Evolutionary conservation across 1,140 invertebrate species (phyloP).

Genomic region (Drosophila sproati): DNA sequence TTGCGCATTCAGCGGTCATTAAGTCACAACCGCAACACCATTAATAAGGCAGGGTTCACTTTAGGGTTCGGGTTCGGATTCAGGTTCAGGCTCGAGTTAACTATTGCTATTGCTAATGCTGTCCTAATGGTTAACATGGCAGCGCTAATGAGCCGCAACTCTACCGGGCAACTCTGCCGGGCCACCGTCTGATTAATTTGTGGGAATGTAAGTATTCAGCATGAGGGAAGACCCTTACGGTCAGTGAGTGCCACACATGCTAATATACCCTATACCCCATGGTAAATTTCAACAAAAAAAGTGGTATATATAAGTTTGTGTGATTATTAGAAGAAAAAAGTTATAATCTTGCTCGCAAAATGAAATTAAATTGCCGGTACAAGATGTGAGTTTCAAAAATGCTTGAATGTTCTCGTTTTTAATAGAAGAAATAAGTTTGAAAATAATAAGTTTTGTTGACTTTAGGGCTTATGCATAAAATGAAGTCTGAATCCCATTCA

Average conservation of each 20-base stretch:
- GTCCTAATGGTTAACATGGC: slow-evolving; percentile 68
- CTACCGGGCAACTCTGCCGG: neutral
- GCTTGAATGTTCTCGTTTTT: too few relatives aligned
- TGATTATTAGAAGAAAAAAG: too few relatives aligned
- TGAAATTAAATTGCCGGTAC: too few relatives aligned
- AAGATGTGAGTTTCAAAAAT: too few relatives aligned
- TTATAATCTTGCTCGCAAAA: too few relatives aligned
- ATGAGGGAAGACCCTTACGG: slow-evolving; percentile 14
- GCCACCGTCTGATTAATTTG: slow-evolving; percentile 66
- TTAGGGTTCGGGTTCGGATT: slow-evolving; percentile 7
- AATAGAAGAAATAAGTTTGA: too few relatives aligned
- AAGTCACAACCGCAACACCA: slow-evolving; percentile 58
- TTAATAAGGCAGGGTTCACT: slow-evolving; percentile 51
- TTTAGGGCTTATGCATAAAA: too few relatives aligned
- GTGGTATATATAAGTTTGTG: too few relatives aligned
- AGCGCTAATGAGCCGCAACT: slow-evolving; percentile 70
- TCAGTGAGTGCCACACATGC: slow-evolving; percentile 14
- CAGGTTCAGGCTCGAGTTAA: neutral
- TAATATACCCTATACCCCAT: neutral
- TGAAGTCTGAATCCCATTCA: too few relatives aligned
- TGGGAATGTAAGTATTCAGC: slow-evolving; percentile 48
- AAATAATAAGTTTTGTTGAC: too few relatives aligned
- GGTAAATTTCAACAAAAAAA: too few relatives aligned
- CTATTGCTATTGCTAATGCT: neutral
- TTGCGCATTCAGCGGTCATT: slow-evolving; percentile 45